Base-by-base conservation (phyloP, 2,113 vertebrate species). In the Chlorocebus sabaeus region DNA sequence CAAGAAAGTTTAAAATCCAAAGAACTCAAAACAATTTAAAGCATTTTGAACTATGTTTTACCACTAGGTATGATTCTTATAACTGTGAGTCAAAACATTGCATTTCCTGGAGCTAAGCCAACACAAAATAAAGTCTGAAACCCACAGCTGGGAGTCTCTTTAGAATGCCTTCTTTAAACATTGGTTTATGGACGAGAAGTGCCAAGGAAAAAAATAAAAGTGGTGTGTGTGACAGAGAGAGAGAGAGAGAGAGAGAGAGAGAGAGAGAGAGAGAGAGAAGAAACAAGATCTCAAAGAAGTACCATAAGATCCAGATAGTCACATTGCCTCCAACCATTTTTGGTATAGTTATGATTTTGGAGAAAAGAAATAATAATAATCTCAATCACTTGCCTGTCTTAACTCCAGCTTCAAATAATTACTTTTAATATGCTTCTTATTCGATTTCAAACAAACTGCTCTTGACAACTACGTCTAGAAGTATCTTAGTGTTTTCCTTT, bases 321-420 rank as follows among this genome's bases (percentile, higher is more conserved):
- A 81, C 11, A 43, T 3, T 55, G 30, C 18, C 2, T 93, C 61
- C 61, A 30, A 64, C 27, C 27, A 22, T 59, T 76, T 91, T 75
- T 12, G 55, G 11, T 52, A 40, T 35, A 23, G 9, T 64, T 82
- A 61, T 50, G 55, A 91, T 27, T 78, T 73, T n/a, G 40, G 25
- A 90, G 27, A 68, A 73, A 95, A 88, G 48, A 78, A 97, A 75
- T 73, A 95, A 87, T 88, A 45, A 92, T 89, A 81, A 55, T 10
- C 2, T 90, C 11, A 32, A 75, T 92, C 68, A 73, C 48, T 92
- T 88, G 22, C 14, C 48, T 81, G 4, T 38, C 55, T 96, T 90
- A 80, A 90, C 64, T 68, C 61, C 38, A 91, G 50, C 52, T 94
- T 68, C 91, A 84, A 94, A 91, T 81, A 97, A 83, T 95, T 89